Conservation (phyloP, 2,888 invertebrate species). For the Stenodema calcarata region DNA sequence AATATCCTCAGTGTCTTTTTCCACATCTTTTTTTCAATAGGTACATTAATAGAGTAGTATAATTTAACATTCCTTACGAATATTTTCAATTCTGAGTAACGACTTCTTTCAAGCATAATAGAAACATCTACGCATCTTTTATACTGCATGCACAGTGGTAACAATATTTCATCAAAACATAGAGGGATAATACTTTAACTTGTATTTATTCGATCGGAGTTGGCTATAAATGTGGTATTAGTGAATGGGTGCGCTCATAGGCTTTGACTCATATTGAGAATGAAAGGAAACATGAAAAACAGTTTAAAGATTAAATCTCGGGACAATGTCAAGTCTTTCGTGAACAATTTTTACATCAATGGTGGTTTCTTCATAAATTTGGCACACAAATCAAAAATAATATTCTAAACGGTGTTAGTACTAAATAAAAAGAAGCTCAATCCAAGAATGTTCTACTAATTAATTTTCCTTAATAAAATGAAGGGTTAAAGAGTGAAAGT, state of each 20-base stretch:
- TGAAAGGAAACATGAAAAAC: not conserved
- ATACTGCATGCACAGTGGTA: conserved; percentile 42
- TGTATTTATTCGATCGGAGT: not conserved
- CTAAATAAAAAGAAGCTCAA: conserved; percentile 9
- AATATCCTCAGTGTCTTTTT: not conserved
- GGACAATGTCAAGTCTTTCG: not conserved
- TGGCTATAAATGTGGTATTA: not conserved
- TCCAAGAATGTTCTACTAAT: not conserved
- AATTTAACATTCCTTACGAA: not conserved
- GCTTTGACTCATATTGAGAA: not conserved
- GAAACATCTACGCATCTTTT: conserved; percentile 29
- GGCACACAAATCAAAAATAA: not conserved
- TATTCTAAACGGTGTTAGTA: conserved; percentile 29
- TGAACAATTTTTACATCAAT: not conserved
- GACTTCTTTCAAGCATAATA: conserved; percentile 6
- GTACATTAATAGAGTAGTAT: not conserved
- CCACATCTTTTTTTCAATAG: not conserved
- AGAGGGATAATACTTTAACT: not conserved
- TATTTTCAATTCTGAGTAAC: not conserved
- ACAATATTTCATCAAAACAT: not conserved
- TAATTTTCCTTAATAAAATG: conserved; percentile 4
- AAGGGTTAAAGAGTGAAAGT: not conserved
- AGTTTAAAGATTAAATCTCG: not conserved
- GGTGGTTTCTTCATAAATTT: not conserved
- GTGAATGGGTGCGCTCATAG: not conserved